Conservation (phyloP, 1,140 invertebrate species). For the Listronotus oregonensis region DNA sequence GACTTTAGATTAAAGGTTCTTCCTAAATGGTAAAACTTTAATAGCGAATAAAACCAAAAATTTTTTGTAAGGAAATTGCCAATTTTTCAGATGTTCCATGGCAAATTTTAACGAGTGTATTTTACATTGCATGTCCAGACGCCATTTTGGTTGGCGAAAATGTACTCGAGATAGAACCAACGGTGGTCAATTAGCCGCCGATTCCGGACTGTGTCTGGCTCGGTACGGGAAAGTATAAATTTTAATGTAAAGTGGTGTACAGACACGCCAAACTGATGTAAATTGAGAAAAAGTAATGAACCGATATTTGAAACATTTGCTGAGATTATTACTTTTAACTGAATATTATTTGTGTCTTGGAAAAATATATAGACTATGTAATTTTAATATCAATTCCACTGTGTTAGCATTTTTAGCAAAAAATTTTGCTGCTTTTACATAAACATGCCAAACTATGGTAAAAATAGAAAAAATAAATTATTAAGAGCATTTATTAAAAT, state of each 20-base stretch:
- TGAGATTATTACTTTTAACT: too few species aligned
- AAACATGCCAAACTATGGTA: too few species aligned
- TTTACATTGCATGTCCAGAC: slow-evolving; percentile 26
- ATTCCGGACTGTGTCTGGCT: slow-evolving; percentile 30
- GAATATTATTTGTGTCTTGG: too few species aligned
- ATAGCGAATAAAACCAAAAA: background rate
- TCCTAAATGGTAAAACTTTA: too few species aligned
- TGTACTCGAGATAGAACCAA: slow-evolving; percentile 28
- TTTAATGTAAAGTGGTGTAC: slow-evolving; percentile 30
- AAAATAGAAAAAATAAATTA: too few species aligned
- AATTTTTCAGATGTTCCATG: slow-evolving; percentile 19
- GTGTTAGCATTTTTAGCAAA: too few species aligned
- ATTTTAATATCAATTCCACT: too few species aligned
- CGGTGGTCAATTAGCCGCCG: slow-evolving; percentile 34
- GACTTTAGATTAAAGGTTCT: too few species aligned
- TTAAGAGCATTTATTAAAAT: too few species aligned
- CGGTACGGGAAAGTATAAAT: slow-evolving; percentile 31
- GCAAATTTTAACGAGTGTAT: slow-evolving; percentile 25
- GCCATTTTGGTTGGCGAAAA: slow-evolving; percentile 32
- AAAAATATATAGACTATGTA: too few species aligned
- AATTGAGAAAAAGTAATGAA: background rate
- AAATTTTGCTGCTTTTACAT: too few species aligned
- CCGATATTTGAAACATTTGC: too few species aligned
- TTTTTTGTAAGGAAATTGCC: slow-evolving; percentile 8
- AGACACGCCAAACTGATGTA: slow-evolving; percentile 30